A percentile compares a stretch with the other conserved stretches of the same genome.
Evolutionary conservation across 2,113 vertebrate genomes (phyloP).

Genomic region (Emydocephalus ijimae): DNA sequence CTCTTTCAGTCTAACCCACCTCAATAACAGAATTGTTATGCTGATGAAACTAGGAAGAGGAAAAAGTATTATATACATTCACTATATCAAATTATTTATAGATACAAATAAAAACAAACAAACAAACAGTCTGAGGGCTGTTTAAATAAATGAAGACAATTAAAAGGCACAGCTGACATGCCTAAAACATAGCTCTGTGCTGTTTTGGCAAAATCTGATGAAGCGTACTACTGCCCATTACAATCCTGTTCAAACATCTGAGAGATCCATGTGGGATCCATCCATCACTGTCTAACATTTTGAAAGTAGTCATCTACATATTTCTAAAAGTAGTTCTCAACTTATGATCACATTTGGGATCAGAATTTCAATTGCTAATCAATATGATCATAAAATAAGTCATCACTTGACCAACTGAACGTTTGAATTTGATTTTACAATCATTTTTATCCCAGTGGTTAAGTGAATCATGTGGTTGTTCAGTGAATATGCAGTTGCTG

Average conservation of each 20-base stretch:
- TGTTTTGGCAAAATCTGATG: neutral
- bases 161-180: neutral
- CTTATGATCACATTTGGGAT: too few species aligned
- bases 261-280: neutral
- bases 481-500: too few species aligned
- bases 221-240: neutral
- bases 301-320: neutral
- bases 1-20: neutral
- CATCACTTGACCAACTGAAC: too few species aligned
- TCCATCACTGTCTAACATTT: neutral
- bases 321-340: too few species aligned
- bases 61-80: neutral
- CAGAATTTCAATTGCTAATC: too few species aligned
- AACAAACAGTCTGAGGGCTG: neutral
- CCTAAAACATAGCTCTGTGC: neutral
- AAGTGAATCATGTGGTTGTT: too few species aligned
- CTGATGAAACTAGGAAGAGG: neutral
- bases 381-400: too few species aligned
- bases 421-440: too few species aligned
- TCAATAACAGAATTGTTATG: neutral
- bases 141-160: neutral
- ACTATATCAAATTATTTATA: neutral
- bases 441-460: too few species aligned
- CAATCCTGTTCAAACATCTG: neutral
- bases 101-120: neutral